Base-by-base conservation (phyloP, 1,140 invertebrate species). In the Drosophila prosaltans region DNA sequence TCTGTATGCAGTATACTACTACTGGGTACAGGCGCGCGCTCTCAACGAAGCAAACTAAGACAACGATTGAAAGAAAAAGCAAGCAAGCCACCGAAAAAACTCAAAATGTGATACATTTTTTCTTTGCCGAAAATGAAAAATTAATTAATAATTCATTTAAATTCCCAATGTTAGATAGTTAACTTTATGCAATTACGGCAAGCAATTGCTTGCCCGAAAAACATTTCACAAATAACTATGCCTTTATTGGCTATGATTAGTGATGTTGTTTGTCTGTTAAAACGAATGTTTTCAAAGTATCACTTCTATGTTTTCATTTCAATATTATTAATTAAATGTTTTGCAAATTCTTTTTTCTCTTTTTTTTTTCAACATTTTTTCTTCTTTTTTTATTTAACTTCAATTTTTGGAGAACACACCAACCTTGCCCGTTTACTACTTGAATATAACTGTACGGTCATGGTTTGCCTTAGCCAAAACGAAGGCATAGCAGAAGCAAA, bases 361-460 rank as follows among this genome's bases (percentile, higher is more conserved):
- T 61, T 57, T 48, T 55, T 55, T 58, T 61, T 57, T 48, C 51
- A 26, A 16, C 16, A 0, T 16, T 30, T n/a, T 39, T 26, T 41
- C 21, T 30, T 36, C 24, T 40, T 10, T 2, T 2, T 5, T 30
- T 60, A 30, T 10, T 30, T 24, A n/a, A 63, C 21, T 24, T 24
- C 9, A 51, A 5, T 24, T 16, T 61, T 45, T 62, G 36, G 32
- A 48, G 62, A 57, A 64, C 61, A 43, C 45, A 88, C 84, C 84
- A 89, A 88, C 83, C 83, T 88, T 78, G 72, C 43, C 64, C 77
- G 80, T 67, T 73, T 69, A 64, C 71, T 63, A 45, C 48, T 74
- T 30, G 54, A 78, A 74, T 70, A 79, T 73, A 78, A 88, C 69
- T 88, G 84, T 88, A 86, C 83, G 74, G 86, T 69, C 39, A 69